Evolutionary conservation across 1,140 invertebrate species (phyloP).

Genomic region (Listronotus oregonensis): DNA sequence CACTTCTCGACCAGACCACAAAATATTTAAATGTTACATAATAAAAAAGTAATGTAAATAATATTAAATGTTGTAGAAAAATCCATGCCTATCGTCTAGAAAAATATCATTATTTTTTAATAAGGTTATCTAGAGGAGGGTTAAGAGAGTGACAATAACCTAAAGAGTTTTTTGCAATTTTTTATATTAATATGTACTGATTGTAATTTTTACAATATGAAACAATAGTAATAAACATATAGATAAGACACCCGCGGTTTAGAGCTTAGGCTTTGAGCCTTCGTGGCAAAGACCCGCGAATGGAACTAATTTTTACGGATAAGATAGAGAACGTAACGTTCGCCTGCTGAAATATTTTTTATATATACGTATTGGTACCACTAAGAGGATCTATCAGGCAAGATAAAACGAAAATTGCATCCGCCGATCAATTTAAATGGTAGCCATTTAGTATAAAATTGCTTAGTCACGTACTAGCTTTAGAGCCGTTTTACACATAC

Average conservation of each 20-base stretch:
- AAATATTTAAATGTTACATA: background rate
- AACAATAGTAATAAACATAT: conserved; percentile 11
- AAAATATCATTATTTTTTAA: conserved; percentile 27
- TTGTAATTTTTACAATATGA: conserved; percentile 26
- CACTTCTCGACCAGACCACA: too few species aligned
- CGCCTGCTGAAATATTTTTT: too few species aligned
- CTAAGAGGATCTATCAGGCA: too few species aligned
- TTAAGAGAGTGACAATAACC: conserved; percentile 32
- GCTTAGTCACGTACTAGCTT: too few species aligned
- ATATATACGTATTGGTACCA: too few species aligned
- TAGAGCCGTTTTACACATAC: too few species aligned
- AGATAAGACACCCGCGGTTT: background rate
- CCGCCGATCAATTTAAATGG: too few species aligned
- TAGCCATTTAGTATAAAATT: too few species aligned
- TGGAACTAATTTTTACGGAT: background rate
- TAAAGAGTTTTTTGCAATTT: conserved; percentile 21
- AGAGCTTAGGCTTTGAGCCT: too few species aligned
- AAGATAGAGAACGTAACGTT: too few species aligned
- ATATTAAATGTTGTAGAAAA: conserved; percentile 22
- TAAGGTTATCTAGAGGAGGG: conserved; percentile 14
- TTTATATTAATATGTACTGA: conserved; percentile 27
- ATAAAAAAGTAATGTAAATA: conserved; percentile 11
- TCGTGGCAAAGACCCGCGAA: background rate
- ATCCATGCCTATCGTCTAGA: conserved; percentile 19
- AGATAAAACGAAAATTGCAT: too few species aligned